Conservation (phyloP, 2,888 invertebrate species). For the Eupithecia exiguata region DNA sequence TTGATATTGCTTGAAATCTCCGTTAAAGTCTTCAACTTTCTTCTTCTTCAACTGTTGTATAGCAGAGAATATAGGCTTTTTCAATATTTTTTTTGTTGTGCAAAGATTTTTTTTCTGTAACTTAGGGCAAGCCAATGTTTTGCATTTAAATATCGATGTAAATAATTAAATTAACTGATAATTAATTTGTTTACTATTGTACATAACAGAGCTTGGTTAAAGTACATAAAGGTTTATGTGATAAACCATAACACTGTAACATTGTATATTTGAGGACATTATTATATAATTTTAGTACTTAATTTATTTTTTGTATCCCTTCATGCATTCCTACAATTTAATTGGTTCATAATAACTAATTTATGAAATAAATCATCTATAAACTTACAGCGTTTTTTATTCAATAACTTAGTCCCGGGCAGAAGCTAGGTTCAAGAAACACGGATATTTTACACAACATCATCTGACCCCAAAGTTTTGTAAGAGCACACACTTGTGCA, state of each 20-base stretch:
- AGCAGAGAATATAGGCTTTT: no score
- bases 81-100: background rate
- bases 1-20: no score
- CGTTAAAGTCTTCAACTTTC: no score
- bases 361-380: constrained; percentile 74
- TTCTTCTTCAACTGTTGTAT: no score
- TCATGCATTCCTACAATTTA: constrained; percentile 77
- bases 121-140: constrained; percentile 52
- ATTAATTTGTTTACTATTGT: constrained; percentile 52
- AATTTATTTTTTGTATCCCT: constrained; percentile 75
- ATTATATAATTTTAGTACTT: constrained; percentile 75
- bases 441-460: no score
- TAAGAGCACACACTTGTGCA: no score
- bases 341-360: constrained; percentile 76
- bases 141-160: constrained; percentile 60
- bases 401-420: background rate
- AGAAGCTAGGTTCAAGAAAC: no score
- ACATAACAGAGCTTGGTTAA: constrained; percentile 63
- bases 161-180: constrained; percentile 49
- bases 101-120: constrained; percentile 8
- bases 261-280: constrained; percentile 65
- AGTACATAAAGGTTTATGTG: constrained; percentile 76
- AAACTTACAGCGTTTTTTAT: constrained; percentile 44
- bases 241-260: constrained; percentile 68
- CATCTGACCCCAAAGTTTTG: no score